Evolutionary conservation across 2,113 vertebrate genomes (phyloP), one percentile per base, ranked within the genome.

Genomic region (Brachyistius frenatus): DNA sequence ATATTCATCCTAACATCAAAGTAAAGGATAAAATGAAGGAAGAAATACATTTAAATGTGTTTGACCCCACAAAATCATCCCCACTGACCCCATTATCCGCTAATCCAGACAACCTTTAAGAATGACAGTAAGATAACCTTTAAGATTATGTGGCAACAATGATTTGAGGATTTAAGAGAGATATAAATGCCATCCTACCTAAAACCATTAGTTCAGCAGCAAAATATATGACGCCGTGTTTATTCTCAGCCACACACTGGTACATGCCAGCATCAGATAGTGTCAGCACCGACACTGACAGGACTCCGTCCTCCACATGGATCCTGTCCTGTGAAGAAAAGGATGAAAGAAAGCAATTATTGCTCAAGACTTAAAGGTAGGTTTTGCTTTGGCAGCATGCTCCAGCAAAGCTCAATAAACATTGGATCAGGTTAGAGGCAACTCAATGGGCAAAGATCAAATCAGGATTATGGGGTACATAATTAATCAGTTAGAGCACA

Each of bases 241-340:
- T 97, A 91, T 99, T 98, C 92, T 98, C 96, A 2, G 97, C 97
- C 90, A 98, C 92, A 87, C 97, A 98, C 39, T 97, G 97, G 94
- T 98, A 98, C 95, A 97, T 96, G 86, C 97, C 97, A 68, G 96
- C 96, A 82, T 99, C 97, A 49, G 95, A 95, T 73, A 97, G 93
- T 32, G 95, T 96, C 87, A 99, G 93, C 80, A 91, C 94, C 9
- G 93, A 93, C 89, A 97, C 95, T 31, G 94, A 95, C 84, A 97
- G 94, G 70, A 95, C 95, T 68, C 97, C 96, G 1, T 97, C 96
- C 91, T 97, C 96, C 87, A 96, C 94, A 81, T 95, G 96, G 92
- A 96, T 95, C 93, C 96, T 95, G 86, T 96, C 97, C 97, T 98
- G 93, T 92, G 85, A 91, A 93, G 91, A 94, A 94, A 94, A 78